Conservation (phyloP, 2,888 invertebrate species). For the Eumerus sabulonum region DNA sequence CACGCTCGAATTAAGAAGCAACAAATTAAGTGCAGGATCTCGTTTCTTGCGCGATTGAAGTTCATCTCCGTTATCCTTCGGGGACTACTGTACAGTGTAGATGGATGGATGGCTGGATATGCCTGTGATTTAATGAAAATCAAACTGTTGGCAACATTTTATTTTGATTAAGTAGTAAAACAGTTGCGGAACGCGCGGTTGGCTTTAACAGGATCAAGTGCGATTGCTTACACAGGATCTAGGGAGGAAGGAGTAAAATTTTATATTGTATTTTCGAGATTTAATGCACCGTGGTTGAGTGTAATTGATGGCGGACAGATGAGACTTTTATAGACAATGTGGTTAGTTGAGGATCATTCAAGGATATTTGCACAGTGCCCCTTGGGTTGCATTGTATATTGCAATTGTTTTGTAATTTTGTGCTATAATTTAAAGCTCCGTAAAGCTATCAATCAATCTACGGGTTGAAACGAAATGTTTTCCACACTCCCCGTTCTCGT, state of each 20-base stretch:
- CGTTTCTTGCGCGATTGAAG: conserved; percentile 31
- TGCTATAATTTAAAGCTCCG: conserved; percentile 48
- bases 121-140: conserved; percentile 57
- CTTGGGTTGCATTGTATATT: not conserved
- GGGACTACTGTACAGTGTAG: not conserved
- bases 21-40: conserved; percentile 64
- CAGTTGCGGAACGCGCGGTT: not conserved
- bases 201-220: conserved; percentile 18
- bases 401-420: conserved; percentile 28
- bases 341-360: too few relatives aligned
- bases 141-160: conserved; percentile 55
- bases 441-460: conserved; percentile 67
- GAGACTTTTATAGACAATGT: too few relatives aligned
- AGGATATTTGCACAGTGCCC: too few relatives aligned
- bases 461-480: conserved; percentile 45
- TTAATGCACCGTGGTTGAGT: too few relatives aligned
- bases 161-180: conserved; percentile 55
- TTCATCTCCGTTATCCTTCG: conserved; percentile 17
- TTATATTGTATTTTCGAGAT: too few relatives aligned
- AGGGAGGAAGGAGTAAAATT: too few relatives aligned
- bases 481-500: conserved; percentile 1
- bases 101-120: not conserved
- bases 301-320: too few relatives aligned
- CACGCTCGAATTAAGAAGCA: conserved; percentile 59
- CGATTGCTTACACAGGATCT: not conserved